Evolutionary conservation across 2,797 vertebrate genomes (phyloP).

Genomic region (Poecilia gillii): DNA sequence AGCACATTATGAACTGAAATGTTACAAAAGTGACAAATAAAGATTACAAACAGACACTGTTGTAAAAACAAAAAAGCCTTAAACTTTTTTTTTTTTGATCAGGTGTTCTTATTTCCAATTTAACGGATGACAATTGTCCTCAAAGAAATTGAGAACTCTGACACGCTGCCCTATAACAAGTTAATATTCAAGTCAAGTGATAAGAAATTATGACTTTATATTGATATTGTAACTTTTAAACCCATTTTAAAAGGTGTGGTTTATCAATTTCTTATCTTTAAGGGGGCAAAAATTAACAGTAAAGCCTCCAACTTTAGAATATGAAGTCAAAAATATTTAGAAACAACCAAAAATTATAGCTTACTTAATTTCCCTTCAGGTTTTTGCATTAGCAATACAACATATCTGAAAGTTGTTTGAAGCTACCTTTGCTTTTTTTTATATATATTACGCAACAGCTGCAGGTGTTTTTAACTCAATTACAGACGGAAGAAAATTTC

Average conservation of each 20-base stretch:
- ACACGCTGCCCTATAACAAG: not conserved
- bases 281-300: no score
- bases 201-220: constrained; percentile 2
- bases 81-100: not conserved
- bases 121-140: not conserved
- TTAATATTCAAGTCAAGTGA: constrained; percentile 1
- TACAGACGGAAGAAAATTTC: not conserved
- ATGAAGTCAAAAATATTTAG: not conserved
- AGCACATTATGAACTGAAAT: not conserved
- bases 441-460: no score
- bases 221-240: not conserved
- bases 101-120: not conserved
- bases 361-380: not conserved
- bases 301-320: not conserved
- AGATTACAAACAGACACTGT: no score
- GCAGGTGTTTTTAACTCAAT: not conserved
- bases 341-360: not conserved
- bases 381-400: not conserved
- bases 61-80: no score
- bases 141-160: not conserved
- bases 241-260: not conserved
- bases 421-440: not conserved
- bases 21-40: not conserved
- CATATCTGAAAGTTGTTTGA: not conserved
- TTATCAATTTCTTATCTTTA: not conserved